Evolutionary conservation across 2,113 vertebrate species (phyloP).

Genomic region (Anguilla japonica): DNA sequence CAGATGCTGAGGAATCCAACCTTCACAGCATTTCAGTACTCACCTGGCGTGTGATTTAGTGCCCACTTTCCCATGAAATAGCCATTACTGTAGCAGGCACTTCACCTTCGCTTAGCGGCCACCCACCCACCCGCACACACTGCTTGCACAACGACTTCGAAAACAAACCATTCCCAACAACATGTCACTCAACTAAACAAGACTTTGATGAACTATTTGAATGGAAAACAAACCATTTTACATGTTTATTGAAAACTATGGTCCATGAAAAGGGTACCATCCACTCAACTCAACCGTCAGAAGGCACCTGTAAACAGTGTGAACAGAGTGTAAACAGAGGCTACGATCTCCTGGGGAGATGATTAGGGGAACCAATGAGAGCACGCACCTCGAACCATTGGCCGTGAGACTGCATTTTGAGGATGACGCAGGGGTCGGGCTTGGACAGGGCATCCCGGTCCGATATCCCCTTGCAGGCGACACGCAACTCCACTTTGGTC

Average conservation of each 20-base stretch:
- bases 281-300: background rate
- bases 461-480: slow-evolving; percentile 79
- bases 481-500: slow-evolving; percentile 81
- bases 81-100: background rate
- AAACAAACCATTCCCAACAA: background rate
- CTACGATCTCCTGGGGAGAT: background rate
- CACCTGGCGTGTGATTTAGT: background rate
- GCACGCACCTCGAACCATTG: slow-evolving; percentile 82
- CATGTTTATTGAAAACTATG: background rate
- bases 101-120: background rate
- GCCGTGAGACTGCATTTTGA: slow-evolving; percentile 82
- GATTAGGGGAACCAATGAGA: background rate
- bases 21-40: background rate
- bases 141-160: background rate
- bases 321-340: background rate
- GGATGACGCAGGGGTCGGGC: slow-evolving; percentile 80
- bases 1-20: background rate
- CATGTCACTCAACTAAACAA: background rate
- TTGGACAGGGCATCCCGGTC: slow-evolving; percentile 79
- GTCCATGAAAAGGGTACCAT: background rate
- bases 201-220: background rate
- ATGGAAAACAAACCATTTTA: background rate
- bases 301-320: background rate
- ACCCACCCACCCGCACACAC: background rate
- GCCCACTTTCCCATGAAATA: background rate